Evolutionary conservation across 2,888 invertebrate genomes (phyloP).

Genomic region (Notodonta ziczac): DNA sequence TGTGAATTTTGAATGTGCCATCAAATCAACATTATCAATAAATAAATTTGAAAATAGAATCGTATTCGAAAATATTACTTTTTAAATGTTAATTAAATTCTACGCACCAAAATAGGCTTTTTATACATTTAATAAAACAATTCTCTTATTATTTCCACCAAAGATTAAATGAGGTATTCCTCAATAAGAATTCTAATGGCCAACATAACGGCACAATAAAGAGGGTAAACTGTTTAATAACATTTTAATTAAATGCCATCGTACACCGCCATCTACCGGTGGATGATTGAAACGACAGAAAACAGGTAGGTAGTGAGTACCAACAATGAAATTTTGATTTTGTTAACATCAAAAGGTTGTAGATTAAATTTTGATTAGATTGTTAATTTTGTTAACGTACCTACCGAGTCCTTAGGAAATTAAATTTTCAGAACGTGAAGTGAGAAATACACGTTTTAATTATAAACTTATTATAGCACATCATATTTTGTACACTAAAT

Average conservation of each 20-base stretch:
- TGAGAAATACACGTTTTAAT: too few species aligned
- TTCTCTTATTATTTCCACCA: neutral
- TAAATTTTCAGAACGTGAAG: neutral
- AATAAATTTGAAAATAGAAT: too few species aligned
- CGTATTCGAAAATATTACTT: neutral
- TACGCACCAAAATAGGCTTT: neutral
- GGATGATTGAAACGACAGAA: conserved; percentile 15
- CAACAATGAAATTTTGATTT: conserved; percentile 38
- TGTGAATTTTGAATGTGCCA: too few species aligned
- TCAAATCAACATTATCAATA: too few species aligned
- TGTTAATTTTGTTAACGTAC: conserved; percentile 8
- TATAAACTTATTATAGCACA: too few species aligned
- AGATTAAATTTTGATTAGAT: conserved; percentile 15
- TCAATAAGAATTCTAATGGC: conserved; percentile 6
- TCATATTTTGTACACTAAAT: too few species aligned
- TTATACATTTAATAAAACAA: conserved; percentile 7
- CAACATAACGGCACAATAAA: conserved; percentile 11
- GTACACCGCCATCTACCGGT: conserved; percentile 21
- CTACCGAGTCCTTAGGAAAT: neutral
- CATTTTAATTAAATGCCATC: conserved; percentile 23
- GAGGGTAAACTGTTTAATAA: conserved; percentile 14
- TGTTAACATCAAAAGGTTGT: conserved; percentile 29
- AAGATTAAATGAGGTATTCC: neutral
- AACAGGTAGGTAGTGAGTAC: conserved; percentile 17
- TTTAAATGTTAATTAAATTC: neutral